Evolutionary conservation across 1,140 invertebrate genomes (phyloP), one percentile per base, ranked within the genome.

Genomic region (Lithobius niger): DNA sequence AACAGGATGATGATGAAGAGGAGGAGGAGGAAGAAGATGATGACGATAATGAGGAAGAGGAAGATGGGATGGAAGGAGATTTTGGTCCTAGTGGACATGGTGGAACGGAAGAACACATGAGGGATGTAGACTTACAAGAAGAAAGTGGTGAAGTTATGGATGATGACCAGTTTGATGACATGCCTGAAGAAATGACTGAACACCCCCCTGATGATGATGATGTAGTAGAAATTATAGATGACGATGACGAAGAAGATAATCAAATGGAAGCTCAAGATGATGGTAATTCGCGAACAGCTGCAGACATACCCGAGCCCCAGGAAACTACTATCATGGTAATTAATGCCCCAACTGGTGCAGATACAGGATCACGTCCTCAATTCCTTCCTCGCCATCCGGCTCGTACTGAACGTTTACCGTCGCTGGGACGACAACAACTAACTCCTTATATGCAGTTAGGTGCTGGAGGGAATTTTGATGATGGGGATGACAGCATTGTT

Each of bases 401-500:
- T 22, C 60, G 64, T 45, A 57, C 58, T 26, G 67, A 70, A 36
- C 60, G 67, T 31, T 62, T 69, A 40, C 62, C 64, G 1, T 67
- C 67, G 18, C 55, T 61, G 3, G 61, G 61, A 24, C 45, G 59
- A 55, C 51, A 54, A 48, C 52, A 54, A 26, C 40, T 52, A 6
- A 53, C 52, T 19, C 56, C 62, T n/a, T 60, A 55, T 21, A 36
- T 55, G 10, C 58, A 18, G 13, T 55, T 70, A 68, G 61, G 60
- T 15, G 61, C 66, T 47, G 59, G 62, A 27, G 42, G 57, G 4
- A 59, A 62, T 42, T 72, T 71, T 67, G 86, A 89, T 62, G 81
- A 80, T 22, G 82, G 80, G 2, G 88, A 90, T 67, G 88, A 92
- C 65, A 83, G 86, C 52, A 90, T 91, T 60, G 88, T 94, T 15